These are phyloP conservation scores for Sycophila texana DNA, from an alignment of 2,888 invertebrate species.

Conservation along the genomic window DNA sequence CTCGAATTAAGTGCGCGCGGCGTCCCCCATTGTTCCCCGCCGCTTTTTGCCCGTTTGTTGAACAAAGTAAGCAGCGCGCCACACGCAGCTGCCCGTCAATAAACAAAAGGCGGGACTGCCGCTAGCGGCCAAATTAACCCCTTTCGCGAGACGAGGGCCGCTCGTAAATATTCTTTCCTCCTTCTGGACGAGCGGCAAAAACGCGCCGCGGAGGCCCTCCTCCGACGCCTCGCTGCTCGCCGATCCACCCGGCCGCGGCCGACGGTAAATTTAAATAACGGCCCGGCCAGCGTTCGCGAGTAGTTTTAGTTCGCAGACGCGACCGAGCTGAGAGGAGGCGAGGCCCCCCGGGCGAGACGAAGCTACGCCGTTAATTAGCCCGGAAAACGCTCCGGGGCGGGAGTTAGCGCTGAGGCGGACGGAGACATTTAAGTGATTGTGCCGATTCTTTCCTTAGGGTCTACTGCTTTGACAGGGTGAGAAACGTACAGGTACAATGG, in stretches of 20 bases:
- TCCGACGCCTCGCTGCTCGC: slow-evolving; percentile 22
- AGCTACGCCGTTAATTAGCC: too few relatives aligned
- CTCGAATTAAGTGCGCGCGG: not conserved
- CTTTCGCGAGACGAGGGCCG: slow-evolving; percentile 22
- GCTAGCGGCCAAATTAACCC: slow-evolving; percentile 48
- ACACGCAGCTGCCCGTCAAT: slow-evolving; percentile 8
- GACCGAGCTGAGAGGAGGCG: too few relatives aligned
- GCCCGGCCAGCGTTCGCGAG: slow-evolving; percentile 27
- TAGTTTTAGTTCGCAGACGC: not conserved
- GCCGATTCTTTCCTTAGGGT: too few relatives aligned
- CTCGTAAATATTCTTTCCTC: slow-evolving; percentile 49
- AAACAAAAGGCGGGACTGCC: slow-evolving; percentile 10
- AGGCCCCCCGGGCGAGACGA: too few relatives aligned
- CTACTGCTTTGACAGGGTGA: too few relatives aligned
- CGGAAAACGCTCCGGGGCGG: too few relatives aligned
- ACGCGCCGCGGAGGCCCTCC: not conserved
- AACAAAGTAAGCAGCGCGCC: slow-evolving; percentile 21
- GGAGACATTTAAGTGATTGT: too few relatives aligned
- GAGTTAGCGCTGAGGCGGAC: too few relatives aligned
- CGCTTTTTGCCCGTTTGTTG: not conserved
- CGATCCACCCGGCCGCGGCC: slow-evolving; percentile 11
- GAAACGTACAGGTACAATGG: too few relatives aligned
- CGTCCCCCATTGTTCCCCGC: not conserved
- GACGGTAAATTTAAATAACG: slow-evolving; percentile 54
- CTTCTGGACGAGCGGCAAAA: slow-evolving; percentile 9